Conservation (phyloP, 2,888 invertebrate genomes). For the Luperina testacea region DNA sequence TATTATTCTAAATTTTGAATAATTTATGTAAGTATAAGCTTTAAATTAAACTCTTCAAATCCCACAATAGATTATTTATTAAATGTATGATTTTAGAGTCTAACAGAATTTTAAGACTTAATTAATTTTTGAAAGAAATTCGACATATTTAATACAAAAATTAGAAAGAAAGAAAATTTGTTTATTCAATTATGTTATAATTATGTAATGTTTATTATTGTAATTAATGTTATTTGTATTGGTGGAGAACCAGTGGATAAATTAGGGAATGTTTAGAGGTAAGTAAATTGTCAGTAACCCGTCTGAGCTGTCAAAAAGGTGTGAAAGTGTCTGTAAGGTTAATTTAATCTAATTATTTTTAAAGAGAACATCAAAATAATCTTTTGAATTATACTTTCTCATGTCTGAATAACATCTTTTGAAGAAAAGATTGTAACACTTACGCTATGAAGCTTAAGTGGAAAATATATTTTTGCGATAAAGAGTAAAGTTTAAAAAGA, state of each 20-base stretch:
- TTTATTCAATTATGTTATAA: too few relatives aligned
- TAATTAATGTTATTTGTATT: too few relatives aligned
- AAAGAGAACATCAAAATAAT: not conserved
- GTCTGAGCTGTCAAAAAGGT: constrained; percentile 15
- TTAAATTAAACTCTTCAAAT: not conserved
- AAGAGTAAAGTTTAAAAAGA: constrained; percentile 9
- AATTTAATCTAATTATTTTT: not conserved
- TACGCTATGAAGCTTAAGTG: not conserved
- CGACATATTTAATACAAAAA: not conserved
- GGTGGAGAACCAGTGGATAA: not conserved
- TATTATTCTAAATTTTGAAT: not conserved
- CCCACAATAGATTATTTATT: not conserved
- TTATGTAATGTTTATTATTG: too few relatives aligned
- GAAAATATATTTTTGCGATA: not conserved
- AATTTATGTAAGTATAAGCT: not conserved
- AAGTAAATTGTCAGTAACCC: not conserved
- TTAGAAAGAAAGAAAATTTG: too few relatives aligned
- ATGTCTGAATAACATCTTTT: not conserved
- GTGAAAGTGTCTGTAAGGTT: constrained; percentile 1
- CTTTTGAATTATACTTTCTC: not conserved
- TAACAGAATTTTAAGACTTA: not conserved
- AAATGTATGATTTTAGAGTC: not conserved
- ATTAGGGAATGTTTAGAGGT: not conserved
- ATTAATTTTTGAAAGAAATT: not conserved
- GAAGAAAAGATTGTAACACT: not conserved